A percentile compares a stretch with the other conserved stretches of the same genome.
These are phyloP conservation scores for Drosophila arizonae DNA, from an alignment of 1,140 invertebrate genomes.

Conservation along the genomic window DNA sequence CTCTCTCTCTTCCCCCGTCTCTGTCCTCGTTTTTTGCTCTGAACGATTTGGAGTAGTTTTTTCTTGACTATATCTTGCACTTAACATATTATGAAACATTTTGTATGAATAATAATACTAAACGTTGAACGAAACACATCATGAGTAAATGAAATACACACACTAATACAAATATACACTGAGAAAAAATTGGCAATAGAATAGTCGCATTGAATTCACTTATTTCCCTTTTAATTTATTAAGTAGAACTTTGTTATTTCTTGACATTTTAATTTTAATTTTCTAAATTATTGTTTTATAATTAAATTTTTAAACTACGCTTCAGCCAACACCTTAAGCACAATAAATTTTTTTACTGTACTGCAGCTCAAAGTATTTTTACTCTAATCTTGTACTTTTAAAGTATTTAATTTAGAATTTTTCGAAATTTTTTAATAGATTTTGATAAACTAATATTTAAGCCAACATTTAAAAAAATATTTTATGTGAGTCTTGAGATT, in stretches of 20 bases:
- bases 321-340: slow-evolving; percentile 1
- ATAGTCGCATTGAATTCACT: slow-evolving; percentile 68
- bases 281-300: slow-evolving; percentile 7
- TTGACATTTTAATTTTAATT: slow-evolving; percentile 27
- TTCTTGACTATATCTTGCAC: slow-evolving; percentile 54
- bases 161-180: slow-evolving; percentile 80
- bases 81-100: slow-evolving; percentile 54
- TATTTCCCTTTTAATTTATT: slow-evolving; percentile 13
- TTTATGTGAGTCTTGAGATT: too few relatives aligned
- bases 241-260: slow-evolving; percentile 15
- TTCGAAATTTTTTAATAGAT: neutral
- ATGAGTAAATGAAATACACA: slow-evolving; percentile 51
- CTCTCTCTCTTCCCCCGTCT: neutral
- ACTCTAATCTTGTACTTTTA: neutral
- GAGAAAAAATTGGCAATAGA: slow-evolving; percentile 83
- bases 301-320: neutral
- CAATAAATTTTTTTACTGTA: neutral
- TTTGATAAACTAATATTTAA: neutral
- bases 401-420: neutral
- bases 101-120: slow-evolving; percentile 62
- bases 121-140: slow-evolving; percentile 49
- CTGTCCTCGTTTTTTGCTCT: slow-evolving; percentile 51
- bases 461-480: too few relatives aligned
- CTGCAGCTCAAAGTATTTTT: neutral
- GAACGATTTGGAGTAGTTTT: slow-evolving; percentile 62